These are phyloP conservation scores for Endotricha flammealis DNA, from an alignment of 2,888 invertebrate genomes.

Conservation along the genomic window DNA sequence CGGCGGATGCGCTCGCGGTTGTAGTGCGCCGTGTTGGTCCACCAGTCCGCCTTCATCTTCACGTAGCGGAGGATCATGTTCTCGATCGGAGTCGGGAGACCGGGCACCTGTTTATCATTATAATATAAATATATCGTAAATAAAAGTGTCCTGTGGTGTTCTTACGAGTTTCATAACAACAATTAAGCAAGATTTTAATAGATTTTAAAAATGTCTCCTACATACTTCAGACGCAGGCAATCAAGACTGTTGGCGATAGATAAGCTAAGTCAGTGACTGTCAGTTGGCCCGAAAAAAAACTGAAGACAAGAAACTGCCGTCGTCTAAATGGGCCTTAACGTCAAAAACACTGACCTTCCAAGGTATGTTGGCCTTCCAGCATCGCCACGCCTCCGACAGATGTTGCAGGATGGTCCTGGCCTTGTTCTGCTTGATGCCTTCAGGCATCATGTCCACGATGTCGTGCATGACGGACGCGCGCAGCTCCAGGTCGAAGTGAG, in stretches of 20 bases:
- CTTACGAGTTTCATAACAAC: too few relatives aligned
- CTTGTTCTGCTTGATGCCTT: constrained; percentile 99
- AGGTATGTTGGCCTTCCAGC: constrained; percentile 99
- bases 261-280: too few relatives aligned
- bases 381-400: constrained; percentile 99
- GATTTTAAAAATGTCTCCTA: too few relatives aligned
- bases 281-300: too few relatives aligned
- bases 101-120: constrained; percentile 90
- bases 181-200: too few relatives aligned
- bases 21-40: constrained; percentile 99
- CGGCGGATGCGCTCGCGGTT: constrained; percentile 98
- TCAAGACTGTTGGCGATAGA: too few relatives aligned
- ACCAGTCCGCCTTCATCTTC: constrained; percentile 99
- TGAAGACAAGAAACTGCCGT: not conserved
- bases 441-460: constrained; percentile 99
- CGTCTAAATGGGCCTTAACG: too few relatives aligned
- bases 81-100: constrained; percentile 98
- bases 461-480: constrained; percentile 98
- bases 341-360: constrained; percentile 88
- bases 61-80: constrained; percentile 99
- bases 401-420: constrained; percentile 99
- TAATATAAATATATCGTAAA: too few relatives aligned
- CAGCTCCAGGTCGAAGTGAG: constrained; percentile 99
- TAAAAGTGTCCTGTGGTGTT: too few relatives aligned
- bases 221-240: too few relatives aligned